Percentiles rank a stretch among this genome's conserved stretches.
Evolutionary conservation across 2,888 invertebrate genomes (phyloP).

Genomic region (Pristionchus maxplancki): DNA sequence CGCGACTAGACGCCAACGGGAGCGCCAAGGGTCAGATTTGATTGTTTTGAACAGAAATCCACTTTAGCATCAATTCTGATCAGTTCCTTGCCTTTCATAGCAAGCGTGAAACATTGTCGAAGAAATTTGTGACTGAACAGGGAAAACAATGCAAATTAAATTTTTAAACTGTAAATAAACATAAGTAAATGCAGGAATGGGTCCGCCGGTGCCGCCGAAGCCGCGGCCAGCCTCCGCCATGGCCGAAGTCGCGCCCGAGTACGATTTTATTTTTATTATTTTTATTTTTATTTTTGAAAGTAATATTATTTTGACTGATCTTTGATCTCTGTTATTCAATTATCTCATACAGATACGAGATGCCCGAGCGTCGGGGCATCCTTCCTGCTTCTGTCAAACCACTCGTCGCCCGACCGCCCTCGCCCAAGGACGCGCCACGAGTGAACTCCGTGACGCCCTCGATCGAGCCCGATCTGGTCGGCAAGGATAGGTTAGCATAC

Average conservation of each 20-base stretch:
- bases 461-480: slow-evolving; percentile 76
- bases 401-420: slow-evolving; percentile 47
- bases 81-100: too few species aligned
- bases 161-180: too few species aligned
- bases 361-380: slow-evolving; percentile 53
- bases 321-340: neutral
- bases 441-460: slow-evolving; percentile 62
- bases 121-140: too few species aligned
- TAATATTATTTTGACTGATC: neutral
- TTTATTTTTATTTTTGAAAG: neutral
- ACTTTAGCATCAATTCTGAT: too few species aligned
- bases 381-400: slow-evolving; percentile 50
- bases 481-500: slow-evolving; percentile 74
- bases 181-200: slow-evolving; percentile 27
- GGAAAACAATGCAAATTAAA: too few species aligned
- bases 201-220: slow-evolving; percentile 77
- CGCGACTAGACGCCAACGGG: slow-evolving; percentile 1
- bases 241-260: slow-evolving; percentile 74
- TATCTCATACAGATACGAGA: slow-evolving; percentile 47
- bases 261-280: neutral
- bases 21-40: neutral
- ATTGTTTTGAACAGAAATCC: neutral
- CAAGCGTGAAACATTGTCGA: neutral
- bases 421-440: slow-evolving; percentile 43
- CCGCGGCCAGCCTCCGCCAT: slow-evolving; percentile 78